Base-by-base conservation (phyloP, 2,888 invertebrate species). In the Thereva nobilitata region DNA sequence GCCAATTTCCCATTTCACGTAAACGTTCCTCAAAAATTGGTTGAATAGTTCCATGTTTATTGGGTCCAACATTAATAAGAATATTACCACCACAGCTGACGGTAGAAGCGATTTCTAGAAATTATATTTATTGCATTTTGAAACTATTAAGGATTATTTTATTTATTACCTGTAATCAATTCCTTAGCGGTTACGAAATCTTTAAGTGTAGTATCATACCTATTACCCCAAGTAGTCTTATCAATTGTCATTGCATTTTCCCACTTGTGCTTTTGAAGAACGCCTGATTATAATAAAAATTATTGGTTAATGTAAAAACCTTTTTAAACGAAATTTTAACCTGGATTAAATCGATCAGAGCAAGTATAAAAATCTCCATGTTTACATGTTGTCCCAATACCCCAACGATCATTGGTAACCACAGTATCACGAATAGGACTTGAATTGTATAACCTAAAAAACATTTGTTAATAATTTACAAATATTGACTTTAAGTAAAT, bases 351-450 rank as follows among this genome's bases (percentile, higher is more conserved):
- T 42, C 64, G 9, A 64, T 69, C 97, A 1, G 83, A 80, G 77
- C 95, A 95, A 23, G 93, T 95, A 73, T 87, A 90, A 78, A 91
- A 94, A 73, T 91, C 96, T 2, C 97, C 97, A 80, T 97, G 97
- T 71, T 88, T 83, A 70, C 97, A 96, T 3, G 86, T 82, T 3
- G 86, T 88, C 5, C 86, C 89, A 5, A 80, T 83, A 0, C 97
- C 97, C 97, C 97, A 97, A 72, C 97, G 86, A 80, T 98, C 97
- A 78, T 98, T 98, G 0, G 90, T 91, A 0, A 97, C 95, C 0
- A 98, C 87, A 4, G 87, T 89, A 71, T 95, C 88, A 74, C 89
- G 91, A 0, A 97, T 93, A 0, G 93, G 93, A 76, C 95, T 95
- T 4, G 49, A 59, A 38, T 59, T 59, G 9, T 59, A 59, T 23